Percentiles rank a stretch among this genome's conserved stretches.
These are phyloP conservation scores for Icerya purchasi DNA, from an alignment of 2,888 invertebrate genomes.

Conservation along the genomic window DNA sequence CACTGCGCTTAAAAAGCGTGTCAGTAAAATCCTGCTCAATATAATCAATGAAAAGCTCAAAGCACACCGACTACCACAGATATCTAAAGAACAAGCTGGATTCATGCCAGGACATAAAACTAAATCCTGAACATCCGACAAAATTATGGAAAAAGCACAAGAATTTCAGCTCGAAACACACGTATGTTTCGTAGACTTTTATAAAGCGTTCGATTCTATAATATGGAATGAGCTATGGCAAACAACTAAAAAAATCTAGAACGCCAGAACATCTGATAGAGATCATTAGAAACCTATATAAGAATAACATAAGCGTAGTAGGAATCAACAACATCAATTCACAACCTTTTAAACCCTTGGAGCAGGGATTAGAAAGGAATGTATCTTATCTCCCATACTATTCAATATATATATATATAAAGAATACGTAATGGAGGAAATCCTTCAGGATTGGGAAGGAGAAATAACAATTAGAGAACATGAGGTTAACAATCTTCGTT, in stretches of 20 bases:
- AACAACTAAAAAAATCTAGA: neutral
- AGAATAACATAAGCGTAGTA: neutral
- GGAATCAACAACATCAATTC: neutral
- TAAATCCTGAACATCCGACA: neutral
- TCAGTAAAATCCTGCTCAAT: neutral
- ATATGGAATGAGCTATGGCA: neutral
- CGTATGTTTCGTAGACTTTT: neutral
- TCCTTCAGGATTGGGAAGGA: neutral
- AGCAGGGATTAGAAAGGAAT: neutral
- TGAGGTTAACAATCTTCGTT: neutral
- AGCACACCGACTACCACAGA: neutral
- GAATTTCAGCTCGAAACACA: neutral
- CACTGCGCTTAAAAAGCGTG: too few relatives aligned
- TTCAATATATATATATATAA: neutral
- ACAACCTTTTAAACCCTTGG: neutral
- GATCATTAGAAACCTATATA: neutral
- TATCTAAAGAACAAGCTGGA: neutral
- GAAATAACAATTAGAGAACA: neutral
- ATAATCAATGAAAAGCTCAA: neutral
- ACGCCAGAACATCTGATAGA: neutral
- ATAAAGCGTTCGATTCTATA: neutral
- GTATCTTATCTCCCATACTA: neutral
- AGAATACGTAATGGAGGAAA: neutral
- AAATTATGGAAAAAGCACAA: neutral
- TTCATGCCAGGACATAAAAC: neutral